Conservation (phyloP, 2,113 vertebrate species). For the Poeciliopsis prolifica region DNA sequence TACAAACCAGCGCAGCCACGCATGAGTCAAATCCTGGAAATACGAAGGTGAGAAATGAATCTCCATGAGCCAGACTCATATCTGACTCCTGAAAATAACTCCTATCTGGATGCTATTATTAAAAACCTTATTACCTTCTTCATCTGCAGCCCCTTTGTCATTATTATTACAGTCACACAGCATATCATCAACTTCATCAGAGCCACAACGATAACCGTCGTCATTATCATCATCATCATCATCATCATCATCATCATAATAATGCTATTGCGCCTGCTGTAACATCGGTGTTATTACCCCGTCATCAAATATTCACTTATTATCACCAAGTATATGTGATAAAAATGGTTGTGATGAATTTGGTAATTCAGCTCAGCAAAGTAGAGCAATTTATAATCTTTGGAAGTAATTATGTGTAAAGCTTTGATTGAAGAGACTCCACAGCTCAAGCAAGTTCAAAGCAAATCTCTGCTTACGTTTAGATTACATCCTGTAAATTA, state of each 20-base stretch:
- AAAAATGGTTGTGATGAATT: constrained; percentile 11
- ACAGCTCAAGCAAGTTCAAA: neutral
- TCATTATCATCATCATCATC: constrained; percentile 13
- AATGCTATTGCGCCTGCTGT: constrained; percentile 12
- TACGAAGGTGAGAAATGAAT: constrained; percentile 26
- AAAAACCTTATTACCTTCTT: constrained; percentile 34
- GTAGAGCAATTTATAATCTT: neutral
- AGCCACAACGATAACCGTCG: constrained; percentile 28
- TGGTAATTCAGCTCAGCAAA: constrained; percentile 7
- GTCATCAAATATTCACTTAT: constrained; percentile 7
- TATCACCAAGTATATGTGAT: constrained; percentile 27
- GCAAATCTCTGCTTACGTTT: neutral
- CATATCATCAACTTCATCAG: constrained; percentile 34
- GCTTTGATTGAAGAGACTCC: neutral
- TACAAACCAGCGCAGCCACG: constrained; percentile 1
- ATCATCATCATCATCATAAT: constrained; percentile 14
- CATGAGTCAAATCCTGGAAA: constrained; percentile 24
- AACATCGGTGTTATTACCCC: constrained; percentile 27
- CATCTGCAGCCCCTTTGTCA: constrained; percentile 24
- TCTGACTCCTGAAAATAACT: constrained; percentile 34
- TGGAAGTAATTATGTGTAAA: neutral
- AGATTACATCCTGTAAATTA: neutral
- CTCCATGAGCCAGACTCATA: constrained; percentile 29
- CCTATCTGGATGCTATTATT: constrained; percentile 16
- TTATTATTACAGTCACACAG: constrained; percentile 29